Evolutionary conservation across 1,140 invertebrate genomes (phyloP), one percentile per base, ranked within the genome.

Genomic region (Scaptodrosophila lebanonensis): DNA sequence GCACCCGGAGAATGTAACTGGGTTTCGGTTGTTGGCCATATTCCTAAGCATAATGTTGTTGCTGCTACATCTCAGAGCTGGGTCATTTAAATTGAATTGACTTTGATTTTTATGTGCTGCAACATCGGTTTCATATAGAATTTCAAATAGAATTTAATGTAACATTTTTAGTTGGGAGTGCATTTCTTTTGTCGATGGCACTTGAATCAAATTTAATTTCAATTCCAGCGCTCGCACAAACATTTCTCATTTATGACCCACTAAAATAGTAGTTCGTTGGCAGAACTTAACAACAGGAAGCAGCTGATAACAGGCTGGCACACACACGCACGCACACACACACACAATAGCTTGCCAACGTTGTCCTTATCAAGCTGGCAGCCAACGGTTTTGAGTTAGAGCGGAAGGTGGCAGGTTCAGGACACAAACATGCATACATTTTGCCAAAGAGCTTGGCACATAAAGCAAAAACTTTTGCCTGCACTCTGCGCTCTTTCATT

Each of bases 251-350:
- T n/a, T n/a, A n/a, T n/a, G n/a, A n/a, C n/a, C n/a, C 3, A 8
- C 22, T 25, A 25, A 20, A 11, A 49, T 43, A 57, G 57, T 60
- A 59, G 36, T 29, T 67, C 29, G 33, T 45, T 45, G 33, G 35
- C 43, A 40, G 61, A 77, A 79, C 75, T 73, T 82, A 82, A 66
- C 68, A 79, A 79, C 73, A 79, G 73, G 73, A 79, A 73, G 56
- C 65, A 50, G 75, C 75, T 82, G 73, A 79, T 79, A 82, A 58
- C 68, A 44, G 39, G 49, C 58, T 4, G 53, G 4, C 58, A 54
- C 49, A 61, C 49, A 29, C 20, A 39, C 25, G 29, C 50, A 63
- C 45, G 25, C 38, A 12, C 30, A 36, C 42, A 30, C 20, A 50
- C 17, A 45, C 12, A 9, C 25, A 39, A 3, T 25, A 25, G 8